Conservation (phyloP, 1,140 invertebrate species). For the Drosophila kurseongensis region DNA sequence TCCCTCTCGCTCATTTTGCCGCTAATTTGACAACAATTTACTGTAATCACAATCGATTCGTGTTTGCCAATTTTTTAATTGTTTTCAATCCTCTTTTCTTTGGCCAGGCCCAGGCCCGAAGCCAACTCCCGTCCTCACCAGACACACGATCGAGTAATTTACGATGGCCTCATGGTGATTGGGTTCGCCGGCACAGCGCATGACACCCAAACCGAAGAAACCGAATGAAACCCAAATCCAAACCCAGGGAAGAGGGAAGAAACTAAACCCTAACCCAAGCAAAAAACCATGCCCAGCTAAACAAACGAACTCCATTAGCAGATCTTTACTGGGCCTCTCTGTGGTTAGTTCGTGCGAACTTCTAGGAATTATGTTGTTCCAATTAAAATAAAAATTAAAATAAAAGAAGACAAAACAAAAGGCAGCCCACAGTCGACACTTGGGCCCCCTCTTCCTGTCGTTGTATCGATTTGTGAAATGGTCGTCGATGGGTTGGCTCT, state of each 20-base stretch:
- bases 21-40: slow-evolving; percentile 84
- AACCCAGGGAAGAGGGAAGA: slow-evolving; percentile 9
- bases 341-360: slow-evolving; percentile 77
- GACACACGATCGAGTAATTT: slow-evolving; percentile 83
- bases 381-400: slow-evolving; percentile 84
- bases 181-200: slow-evolving; percentile 55
- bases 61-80: slow-evolving; percentile 84
- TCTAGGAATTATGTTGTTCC: slow-evolving; percentile 84
- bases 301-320: slow-evolving; percentile 81
- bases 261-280: slow-evolving; percentile 7
- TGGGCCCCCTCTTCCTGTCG: slow-evolving; percentile 49
- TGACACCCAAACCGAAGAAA: slow-evolving; percentile 58
- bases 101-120: slow-evolving; percentile 19
- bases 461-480: slow-evolving; percentile 84
- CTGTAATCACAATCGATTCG: slow-evolving; percentile 84
- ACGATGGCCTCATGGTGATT: slow-evolving; percentile 80
- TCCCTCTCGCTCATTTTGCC: slow-evolving; percentile 64
- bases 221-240: slow-evolving; percentile 2
- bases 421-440: slow-evolving; percentile 60
- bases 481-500: slow-evolving; percentile 58
- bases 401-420: slow-evolving; percentile 61
- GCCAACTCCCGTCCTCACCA: slow-evolving; percentile 43
- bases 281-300: slow-evolving; percentile 20
- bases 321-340: slow-evolving; percentile 52
- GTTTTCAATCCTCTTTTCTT: slow-evolving; percentile 80